These are phyloP conservation scores for Polylopha cassiicola DNA, from an alignment of 2,888 invertebrate species.

Conservation along the genomic window DNA sequence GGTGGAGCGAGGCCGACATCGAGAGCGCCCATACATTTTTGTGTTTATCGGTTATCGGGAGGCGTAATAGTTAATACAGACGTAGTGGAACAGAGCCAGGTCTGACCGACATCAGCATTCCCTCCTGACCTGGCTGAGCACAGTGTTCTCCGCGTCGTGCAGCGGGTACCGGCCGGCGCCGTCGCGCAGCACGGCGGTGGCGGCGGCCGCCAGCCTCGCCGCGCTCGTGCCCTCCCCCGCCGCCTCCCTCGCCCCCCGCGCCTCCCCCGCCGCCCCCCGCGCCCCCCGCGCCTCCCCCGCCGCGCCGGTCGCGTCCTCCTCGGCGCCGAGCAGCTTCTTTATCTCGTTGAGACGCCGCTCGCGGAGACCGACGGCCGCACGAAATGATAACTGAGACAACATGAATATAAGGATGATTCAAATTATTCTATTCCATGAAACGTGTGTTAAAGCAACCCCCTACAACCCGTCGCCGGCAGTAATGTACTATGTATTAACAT, in stretches of 20 bases:
- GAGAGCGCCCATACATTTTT: too few species aligned
- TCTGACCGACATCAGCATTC: neutral
- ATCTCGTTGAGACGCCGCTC: conserved; percentile 85
- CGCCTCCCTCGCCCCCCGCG: conserved; percentile 58
- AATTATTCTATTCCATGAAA: too few species aligned
- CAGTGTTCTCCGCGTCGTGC: conserved; percentile 81
- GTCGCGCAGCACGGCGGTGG: conserved; percentile 81
- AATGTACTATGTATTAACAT: too few species aligned
- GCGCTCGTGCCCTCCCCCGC: conserved; percentile 47
- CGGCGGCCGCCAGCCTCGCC: conserved; percentile 73
- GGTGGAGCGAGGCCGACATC: too few species aligned
- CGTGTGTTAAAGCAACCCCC: too few species aligned
- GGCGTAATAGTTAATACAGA: neutral
- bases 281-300: conserved; percentile 49
- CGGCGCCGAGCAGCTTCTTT: conserved; percentile 78
- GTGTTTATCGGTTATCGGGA: neutral
- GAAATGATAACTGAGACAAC: conserved; percentile 57
- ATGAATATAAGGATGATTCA: neutral
- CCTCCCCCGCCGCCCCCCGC: conserved; percentile 75
- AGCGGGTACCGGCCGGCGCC: conserved; percentile 84
- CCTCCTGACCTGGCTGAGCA: conserved; percentile 74
- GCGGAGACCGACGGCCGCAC: conserved; percentile 77
- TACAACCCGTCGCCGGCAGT: too few species aligned
- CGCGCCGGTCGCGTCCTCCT: conserved; percentile 38
- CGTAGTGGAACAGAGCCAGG: neutral